phyloP scores from a whole-genome alignment of 2,113 vertebrate genomes.

The Chascanopsetta lugubris region DNA sequence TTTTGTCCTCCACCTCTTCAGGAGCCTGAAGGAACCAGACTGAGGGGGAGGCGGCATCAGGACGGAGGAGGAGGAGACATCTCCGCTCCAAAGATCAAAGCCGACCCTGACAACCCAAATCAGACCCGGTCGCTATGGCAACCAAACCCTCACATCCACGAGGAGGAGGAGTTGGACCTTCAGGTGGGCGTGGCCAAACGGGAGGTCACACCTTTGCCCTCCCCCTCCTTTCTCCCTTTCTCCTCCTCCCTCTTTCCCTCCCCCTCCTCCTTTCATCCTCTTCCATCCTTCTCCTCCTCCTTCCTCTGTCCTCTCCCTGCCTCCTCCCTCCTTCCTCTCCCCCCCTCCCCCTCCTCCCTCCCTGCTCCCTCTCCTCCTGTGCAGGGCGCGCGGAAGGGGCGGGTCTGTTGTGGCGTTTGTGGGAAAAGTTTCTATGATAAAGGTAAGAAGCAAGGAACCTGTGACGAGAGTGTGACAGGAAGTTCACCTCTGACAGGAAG shows the following conservation, averaged over 20 bases:
- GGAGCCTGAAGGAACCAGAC: no score
- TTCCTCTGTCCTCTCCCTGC: slow-evolving; percentile 8
- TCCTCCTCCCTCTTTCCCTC: slow-evolving; percentile 29
- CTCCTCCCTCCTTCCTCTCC: slow-evolving; percentile 32
- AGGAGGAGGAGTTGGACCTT: neutral
- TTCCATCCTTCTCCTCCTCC: slow-evolving; percentile 29
- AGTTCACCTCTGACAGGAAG: no score
- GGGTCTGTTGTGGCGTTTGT: slow-evolving; percentile 92
- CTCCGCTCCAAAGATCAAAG: slow-evolving; percentile 25
- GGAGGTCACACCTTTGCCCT: slow-evolving; percentile 60
- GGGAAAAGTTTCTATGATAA: slow-evolving; percentile 98
- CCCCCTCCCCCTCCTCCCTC: slow-evolving; percentile 40
- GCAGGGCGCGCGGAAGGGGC: slow-evolving; percentile 84
- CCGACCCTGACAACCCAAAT: slow-evolving; percentile 38
- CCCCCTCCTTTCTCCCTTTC: slow-evolving; percentile 22
- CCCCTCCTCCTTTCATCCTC: slow-evolving; percentile 28
- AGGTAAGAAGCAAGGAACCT: no score
- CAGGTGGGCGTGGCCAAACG: neutral
- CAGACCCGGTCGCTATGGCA: neutral
- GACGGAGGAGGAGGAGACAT: neutral
- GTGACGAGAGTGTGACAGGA: no score
- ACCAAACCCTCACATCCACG: neutral
- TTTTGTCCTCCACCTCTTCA: no score
- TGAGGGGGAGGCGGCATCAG: neutral
- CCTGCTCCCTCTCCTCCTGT: neutral